These are phyloP conservation scores for Subacronicta megacephala DNA, from an alignment of 2,888 invertebrate genomes.

Conservation along the genomic window DNA sequence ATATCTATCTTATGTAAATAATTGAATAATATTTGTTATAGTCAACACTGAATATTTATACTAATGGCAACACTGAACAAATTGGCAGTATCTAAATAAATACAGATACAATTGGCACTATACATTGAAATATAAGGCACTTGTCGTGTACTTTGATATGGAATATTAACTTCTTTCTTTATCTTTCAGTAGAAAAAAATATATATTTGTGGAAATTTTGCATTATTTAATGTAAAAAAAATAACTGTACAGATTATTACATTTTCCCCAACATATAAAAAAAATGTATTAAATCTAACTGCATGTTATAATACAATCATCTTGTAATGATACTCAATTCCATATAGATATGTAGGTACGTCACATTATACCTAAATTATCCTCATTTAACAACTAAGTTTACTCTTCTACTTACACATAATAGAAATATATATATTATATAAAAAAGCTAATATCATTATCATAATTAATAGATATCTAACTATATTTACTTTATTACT, in stretches of 20 bases:
- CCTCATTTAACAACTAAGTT: background rate
- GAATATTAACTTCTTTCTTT: background rate
- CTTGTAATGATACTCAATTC: background rate
- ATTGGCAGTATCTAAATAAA: conserved; percentile 13
- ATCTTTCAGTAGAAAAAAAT: too few relatives aligned
- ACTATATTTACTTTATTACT: conserved; percentile 8
- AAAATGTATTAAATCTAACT: background rate
- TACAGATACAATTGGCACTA: conserved; percentile 32
- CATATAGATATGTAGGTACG: conserved; percentile 1
- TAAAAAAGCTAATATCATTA: conserved; percentile 32
- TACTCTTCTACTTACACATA: conserved; percentile 11
- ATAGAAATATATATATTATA: conserved; percentile 31
- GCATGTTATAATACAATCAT: background rate
- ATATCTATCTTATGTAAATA: conserved; percentile 4
- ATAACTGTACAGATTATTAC: too few relatives aligned
- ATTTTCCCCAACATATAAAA: too few relatives aligned
- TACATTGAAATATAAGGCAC: conserved; percentile 37
- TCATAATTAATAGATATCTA: conserved; percentile 25
- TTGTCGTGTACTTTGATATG: conserved; percentile 38
- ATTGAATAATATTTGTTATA: conserved; percentile 20
- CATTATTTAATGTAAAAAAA: too few relatives aligned
- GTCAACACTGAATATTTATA: conserved; percentile 45
- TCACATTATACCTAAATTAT: background rate
- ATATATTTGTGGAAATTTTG: too few relatives aligned
- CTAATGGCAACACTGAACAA: conserved; percentile 55